phyloP scores from a whole-genome alignment of 2,797 vertebrate species.

The Cuculus canorus region DNA sequence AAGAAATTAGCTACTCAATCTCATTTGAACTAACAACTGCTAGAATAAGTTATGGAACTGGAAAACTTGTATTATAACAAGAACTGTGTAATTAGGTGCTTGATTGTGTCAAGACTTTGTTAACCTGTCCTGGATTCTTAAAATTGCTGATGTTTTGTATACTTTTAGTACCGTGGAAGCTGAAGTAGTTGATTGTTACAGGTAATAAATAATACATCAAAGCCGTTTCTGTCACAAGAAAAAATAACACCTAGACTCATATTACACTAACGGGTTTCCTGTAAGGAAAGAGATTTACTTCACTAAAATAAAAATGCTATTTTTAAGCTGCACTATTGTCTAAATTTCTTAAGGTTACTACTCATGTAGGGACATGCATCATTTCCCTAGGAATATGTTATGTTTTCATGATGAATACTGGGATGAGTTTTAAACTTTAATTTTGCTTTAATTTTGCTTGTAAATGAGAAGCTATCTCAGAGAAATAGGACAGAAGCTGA shows the following conservation, averaged over 20 bases:
- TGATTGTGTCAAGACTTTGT: neutral
- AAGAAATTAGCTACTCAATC: neutral
- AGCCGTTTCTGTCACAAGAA: neutral
- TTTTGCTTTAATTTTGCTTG: neutral
- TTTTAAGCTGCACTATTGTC: neutral
- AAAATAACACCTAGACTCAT: neutral
- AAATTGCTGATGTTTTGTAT: neutral
- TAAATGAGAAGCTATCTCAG: neutral
- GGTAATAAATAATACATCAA: neutral
- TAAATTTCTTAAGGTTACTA: neutral
- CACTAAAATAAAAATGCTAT: neutral
- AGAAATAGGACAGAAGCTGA: neutral
- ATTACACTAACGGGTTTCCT: neutral
- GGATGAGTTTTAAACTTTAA: neutral
- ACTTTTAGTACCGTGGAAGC: neutral
- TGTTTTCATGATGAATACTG: neutral
- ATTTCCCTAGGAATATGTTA: neutral
- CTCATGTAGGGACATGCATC: neutral
- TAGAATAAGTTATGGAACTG: neutral
- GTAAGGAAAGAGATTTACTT: neutral
- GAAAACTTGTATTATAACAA: neutral
- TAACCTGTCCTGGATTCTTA: neutral
- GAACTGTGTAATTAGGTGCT: neutral
- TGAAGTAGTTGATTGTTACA: neutral
- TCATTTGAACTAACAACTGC: neutral